Evolutionary conservation across 2,888 invertebrate genomes (phyloP).

Genomic region (Plagodis pulveraria): DNA sequence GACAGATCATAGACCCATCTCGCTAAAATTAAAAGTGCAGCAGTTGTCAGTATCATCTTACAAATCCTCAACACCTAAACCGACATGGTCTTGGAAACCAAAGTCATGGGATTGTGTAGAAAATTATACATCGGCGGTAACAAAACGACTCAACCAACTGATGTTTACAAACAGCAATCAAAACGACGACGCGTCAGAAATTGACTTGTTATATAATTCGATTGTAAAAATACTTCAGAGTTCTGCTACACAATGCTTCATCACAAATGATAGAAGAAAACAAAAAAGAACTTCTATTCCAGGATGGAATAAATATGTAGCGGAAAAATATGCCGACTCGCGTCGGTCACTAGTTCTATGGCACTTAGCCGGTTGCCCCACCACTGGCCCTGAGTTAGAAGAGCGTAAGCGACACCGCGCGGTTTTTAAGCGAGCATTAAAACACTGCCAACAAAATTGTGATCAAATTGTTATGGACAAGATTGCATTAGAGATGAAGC

Average conservation of each 20-base stretch:
- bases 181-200: neutral
- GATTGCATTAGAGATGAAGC: neutral
- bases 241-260: neutral
- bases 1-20: slow-evolving; percentile 6
- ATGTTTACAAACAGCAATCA: neutral
- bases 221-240: neutral
- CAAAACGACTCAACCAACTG: neutral
- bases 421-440: neutral
- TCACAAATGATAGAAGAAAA: no score
- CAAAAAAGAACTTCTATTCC: neutral
- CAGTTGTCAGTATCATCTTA: neutral
- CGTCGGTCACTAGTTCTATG: neutral
- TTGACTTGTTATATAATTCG: neutral
- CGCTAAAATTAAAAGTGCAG: neutral
- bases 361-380: slow-evolving; percentile 1
- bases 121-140: neutral
- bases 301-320: neutral
- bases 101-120: neutral
- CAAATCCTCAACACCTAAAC: neutral
- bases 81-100: neutral
- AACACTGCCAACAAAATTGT: neutral
- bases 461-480: slow-evolving; percentile 2
- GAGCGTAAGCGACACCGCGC: neutral
- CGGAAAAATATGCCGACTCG: neutral
- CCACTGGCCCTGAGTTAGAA: neutral